Percentiles rank a stretch among this genome's conserved stretches.
These are phyloP conservation scores for Cataglyphis hispanica DNA, from an alignment of 1,140 invertebrate genomes.

Conservation along the genomic window DNA sequence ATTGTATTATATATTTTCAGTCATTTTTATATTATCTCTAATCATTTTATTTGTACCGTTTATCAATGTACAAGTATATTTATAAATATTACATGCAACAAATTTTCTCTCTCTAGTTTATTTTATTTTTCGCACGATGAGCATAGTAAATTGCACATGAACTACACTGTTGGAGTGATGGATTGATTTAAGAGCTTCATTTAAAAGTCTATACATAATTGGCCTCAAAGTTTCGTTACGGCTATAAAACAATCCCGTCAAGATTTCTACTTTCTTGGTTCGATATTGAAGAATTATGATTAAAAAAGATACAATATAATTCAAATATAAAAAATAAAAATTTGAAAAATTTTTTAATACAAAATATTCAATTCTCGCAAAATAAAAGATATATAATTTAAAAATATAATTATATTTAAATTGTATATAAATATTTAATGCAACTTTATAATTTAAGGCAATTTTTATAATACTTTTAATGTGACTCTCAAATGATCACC, in stretches of 20 bases:
- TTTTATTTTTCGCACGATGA: neutral
- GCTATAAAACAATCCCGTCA: neutral
- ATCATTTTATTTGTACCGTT: neutral
- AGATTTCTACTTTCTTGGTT: slow-evolving; percentile 48
- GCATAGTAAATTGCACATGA: slow-evolving; percentile 22
- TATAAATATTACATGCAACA: slow-evolving; percentile 6
- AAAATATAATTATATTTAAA: neutral
- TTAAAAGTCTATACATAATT: slow-evolving; percentile 32
- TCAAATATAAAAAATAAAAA: neutral
- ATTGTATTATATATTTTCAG: neutral
- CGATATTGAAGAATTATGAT: neutral
- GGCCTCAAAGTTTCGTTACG: slow-evolving; percentile 37
- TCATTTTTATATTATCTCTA: neutral
- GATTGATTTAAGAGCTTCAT: neutral
- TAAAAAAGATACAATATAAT: neutral
- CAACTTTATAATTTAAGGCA: neutral
- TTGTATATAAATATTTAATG: neutral
- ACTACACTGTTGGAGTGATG: neutral
- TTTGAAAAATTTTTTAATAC: neutral
- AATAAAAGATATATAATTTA: neutral
- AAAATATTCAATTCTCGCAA: neutral
- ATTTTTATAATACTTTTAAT: neutral
- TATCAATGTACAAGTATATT: neutral
- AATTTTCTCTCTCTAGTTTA: slow-evolving; percentile 28
- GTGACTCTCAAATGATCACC: neutral